Evolutionary conservation across 1,140 invertebrate species (phyloP), one percentile per base, ranked within the genome.

Genomic region (Platorchestia sp.): DNA sequence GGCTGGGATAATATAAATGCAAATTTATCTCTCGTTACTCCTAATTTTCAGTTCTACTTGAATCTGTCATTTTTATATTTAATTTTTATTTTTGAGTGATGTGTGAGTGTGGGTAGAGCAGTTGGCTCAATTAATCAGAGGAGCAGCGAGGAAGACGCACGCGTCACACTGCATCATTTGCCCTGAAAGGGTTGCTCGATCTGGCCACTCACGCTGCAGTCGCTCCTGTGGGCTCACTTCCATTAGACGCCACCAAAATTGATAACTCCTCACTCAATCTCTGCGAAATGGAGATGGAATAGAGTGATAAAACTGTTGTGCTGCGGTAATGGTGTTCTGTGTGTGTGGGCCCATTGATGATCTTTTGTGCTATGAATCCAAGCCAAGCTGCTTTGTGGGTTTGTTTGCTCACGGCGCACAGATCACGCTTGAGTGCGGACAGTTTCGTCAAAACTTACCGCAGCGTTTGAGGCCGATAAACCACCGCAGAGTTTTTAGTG

Each of bases 181-280:
- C 10, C 91, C 10, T 93, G 91, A 93, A 93, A 93, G 91, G 91
- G 91, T 93, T 93, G 43, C 45, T 10, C 45, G 91, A 45, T 93
- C 44, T 47, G 91, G 91, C 91, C 45, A 93, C 91, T 93, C 91
- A 93, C 36, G 91, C 91, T 47, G 91, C 91, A 93, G 91, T 93
- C 40, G 91, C 45, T 45, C 45, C 91, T 45, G 91, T 47, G 91
- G 91, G 91, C 44, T 93, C 40, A 47, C 45, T 93, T 93, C 91
- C 91, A 93, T 93, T 93, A 93, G 91, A 93, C 91, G 41, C 45
- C 19, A 10, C 41, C 91, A 93, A 93, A 93, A 93, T 93, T 93
- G 91, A 93, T 93, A 93, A 93, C 43, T 93, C 43, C 45, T 44
- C 91, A 45, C 91, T 93, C 91, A 47, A 93, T 93, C 91, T 47